Evolutionary conservation across 37 sponge, comb jelly and placozoan species (phyloP), one percentile per base, ranked within the genome.

Genomic region (Amphimedon queenslandica): DNA sequence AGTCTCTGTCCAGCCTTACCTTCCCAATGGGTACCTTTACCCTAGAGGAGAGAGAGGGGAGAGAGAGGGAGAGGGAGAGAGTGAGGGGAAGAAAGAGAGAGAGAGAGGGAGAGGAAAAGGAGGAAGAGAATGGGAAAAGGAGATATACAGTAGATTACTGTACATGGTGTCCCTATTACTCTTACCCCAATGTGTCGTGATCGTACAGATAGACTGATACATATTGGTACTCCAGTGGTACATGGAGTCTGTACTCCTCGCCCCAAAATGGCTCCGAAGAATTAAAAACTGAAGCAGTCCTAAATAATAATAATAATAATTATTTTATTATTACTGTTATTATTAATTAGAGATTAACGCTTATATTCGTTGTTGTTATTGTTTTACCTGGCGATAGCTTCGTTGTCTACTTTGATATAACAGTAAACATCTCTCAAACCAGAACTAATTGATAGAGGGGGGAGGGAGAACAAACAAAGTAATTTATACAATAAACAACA

Each of bases 211-310:
- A 86, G 8, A 86, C 94, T 8, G 90, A 79, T 24, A 89, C 68
- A 24, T 71, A 69, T 63, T 89, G 90, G 71, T 88, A 93, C 64
- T 85, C 83, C 1, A 77, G 70, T 25, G 90, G 90, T 28, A 93
- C 76, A 61, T 89, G 94, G 4, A 93, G 78, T 0, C 78, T 89
- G 82, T 86, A 88, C 81, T 93, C 94, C 60, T 89, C 94, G 20
- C 94, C 94, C 94, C 94, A 93, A 74, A 88, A 93, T 0, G 94
- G 94, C 47, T 85, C 87, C 47, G 71, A 41, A 6, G 80, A 89
- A 71, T 80, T 77, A 70, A 76, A 93, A n/a, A 72, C 83, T 23
- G 90, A 89, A 33, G 86, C 87, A 37, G 94, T 93, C 68, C 93
- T 90, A 58, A 20, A 55, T 1, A 31, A 37, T 29, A 57, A 30